Evolutionary conservation across 1,140 invertebrate genomes (phyloP), one percentile per base, ranked within the genome.

Genomic region (Stratiolaelaps scimitus): DNA sequence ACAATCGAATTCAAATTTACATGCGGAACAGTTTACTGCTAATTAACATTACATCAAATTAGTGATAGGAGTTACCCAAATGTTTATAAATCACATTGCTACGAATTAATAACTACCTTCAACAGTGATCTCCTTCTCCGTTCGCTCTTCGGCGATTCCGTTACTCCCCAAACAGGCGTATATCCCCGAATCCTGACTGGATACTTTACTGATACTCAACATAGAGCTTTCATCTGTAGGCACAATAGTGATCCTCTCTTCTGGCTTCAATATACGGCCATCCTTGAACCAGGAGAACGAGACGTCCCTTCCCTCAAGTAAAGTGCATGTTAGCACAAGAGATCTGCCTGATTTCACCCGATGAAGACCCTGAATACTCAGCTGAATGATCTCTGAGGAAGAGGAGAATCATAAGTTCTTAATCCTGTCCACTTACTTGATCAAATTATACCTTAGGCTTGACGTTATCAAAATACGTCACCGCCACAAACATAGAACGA

Each of bases 271-370:
- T 2, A 60, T 15, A 6, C 53, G 13, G 15, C 53, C 53, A 23
- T 60, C 53, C 34, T 23, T 60, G 20, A 60, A 60, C 53, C 53
- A 60, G 20, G 53, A 60, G 53, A 60, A 60, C 23, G 53, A 60
- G 23, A 60, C 53, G 20, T 60, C 53, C 34, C 23, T 60, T n/a
- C 53, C 53, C 10, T 60, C 53, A 15, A 60, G 26, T 34, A 60
- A 26, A 10, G 34, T 34, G 23, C 53, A 60, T 15, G 53, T 60
- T 1, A 60, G 20, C 26, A 60, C 53, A 26, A 60, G 23, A n/a
- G 53, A 60, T 20, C 53, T n/a, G 26, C 53, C 53, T 15, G 23
- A 26, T 60, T 60, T 60, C 26, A 60, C 23, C 34, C 53, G 26
- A n/a, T 60, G 26, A 2, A 60, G 53, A 4, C 53, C 53, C 10